Evolutionary conservation across 92 coral and sea anemone genomes (phyloP), one percentile per base, ranked within the genome.

Genomic region (Isaurus tuberculatus): DNA sequence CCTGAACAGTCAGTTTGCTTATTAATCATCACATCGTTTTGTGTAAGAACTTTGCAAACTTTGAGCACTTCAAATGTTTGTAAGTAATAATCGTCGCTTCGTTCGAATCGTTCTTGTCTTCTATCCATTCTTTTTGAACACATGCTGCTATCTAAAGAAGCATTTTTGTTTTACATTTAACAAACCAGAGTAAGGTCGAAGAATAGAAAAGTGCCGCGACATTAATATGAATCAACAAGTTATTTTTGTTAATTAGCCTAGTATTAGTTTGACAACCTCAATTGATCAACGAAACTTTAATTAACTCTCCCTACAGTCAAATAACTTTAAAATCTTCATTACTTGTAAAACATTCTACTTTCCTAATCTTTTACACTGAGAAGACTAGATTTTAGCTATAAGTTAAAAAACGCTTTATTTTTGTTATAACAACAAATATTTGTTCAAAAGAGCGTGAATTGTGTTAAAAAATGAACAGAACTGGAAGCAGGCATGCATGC

Each of bases 41-140:
- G 17, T 22, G 31, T 17, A 37, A 37, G 20, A 17, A 25, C 32
- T 15, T 37, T 31, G 49, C 55, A 57, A 77, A 77, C 55, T 55
- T 28, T 3, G 14, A 33, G 32, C 44, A 60, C 82, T 34, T 58
- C 82, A 77, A n/a, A 77, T 5, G 55, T 57, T 60, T 57, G 20
- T 70, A 33, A 57, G 26, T 22, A 13, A n/a, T 19, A 10, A 57
- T 48, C 20, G 27, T 31, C 0, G 33, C 10, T 22, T 7, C 8
- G 63, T 1, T 55, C 23, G 0, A 8, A 0, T 55, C 63, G 9
- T 10, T 0, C n/a, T 10, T 19, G 26, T 3, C 23, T 22, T 22
- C 4, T 55, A 10, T 55, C 8, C 23, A 19, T 1, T 15, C 58
- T 16, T 16, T 11, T 19, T 46, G 11, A 7, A n/a, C 23, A 55